Conservation (phyloP, 92 coral and sea anemone species). For the Epizoanthus rinbou region DNA sequence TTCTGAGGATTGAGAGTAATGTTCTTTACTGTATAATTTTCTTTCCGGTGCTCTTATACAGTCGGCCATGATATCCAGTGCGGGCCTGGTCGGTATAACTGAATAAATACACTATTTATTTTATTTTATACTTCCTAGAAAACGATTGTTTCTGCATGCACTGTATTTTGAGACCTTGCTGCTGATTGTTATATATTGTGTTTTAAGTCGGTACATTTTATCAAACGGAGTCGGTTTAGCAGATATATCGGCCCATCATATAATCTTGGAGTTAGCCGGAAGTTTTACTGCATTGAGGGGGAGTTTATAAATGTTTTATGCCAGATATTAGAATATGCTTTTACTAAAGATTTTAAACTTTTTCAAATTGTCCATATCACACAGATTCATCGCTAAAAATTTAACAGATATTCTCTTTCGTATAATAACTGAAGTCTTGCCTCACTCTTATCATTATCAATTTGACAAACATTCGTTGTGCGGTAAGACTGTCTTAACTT, state of each 20-base stretch:
- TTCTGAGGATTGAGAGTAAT: too few relatives aligned
- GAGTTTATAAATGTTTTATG: neutral
- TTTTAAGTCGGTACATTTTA: too few relatives aligned
- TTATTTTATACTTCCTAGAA: too few relatives aligned
- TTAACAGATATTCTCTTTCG: neutral
- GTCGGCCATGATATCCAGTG: too few relatives aligned
- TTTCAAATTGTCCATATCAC: neutral
- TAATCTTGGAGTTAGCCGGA: neutral
- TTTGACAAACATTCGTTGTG: conserved; percentile 1
- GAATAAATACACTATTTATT: too few relatives aligned
- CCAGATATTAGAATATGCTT: neutral
- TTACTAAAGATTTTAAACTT: neutral
- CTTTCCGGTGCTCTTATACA: too few relatives aligned
- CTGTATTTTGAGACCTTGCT: too few relatives aligned
- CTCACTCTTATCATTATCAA: neutral
- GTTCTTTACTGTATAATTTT: too few relatives aligned
- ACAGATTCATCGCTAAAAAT: neutral
- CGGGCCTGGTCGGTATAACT: too few relatives aligned
- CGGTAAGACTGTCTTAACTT: too few relatives aligned
- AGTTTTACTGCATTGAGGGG: neutral
- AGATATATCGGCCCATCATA: neutral
- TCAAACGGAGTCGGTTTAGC: neutral
- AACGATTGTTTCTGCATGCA: too few relatives aligned
- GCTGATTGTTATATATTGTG: neutral
- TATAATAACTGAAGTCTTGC: neutral